These are phyloP conservation scores for Andrena trimmerana DNA, from an alignment of 2,888 invertebrate genomes.

Conservation along the genomic window DNA sequence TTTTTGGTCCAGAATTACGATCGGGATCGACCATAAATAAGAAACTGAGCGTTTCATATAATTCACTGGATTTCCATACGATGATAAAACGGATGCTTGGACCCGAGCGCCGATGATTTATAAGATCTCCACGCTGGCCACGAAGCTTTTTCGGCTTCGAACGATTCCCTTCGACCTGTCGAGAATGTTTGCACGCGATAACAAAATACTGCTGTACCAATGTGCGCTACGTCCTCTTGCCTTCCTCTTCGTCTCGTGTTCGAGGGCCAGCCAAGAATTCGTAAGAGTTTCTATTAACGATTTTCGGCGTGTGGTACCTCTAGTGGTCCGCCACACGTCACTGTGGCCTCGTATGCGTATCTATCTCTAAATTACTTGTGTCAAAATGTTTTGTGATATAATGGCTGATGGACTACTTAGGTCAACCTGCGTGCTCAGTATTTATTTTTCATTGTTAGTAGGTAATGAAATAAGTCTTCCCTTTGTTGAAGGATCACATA, in stretches of 20 bases:
- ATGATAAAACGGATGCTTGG: conserved; percentile 81
- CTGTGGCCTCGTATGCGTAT: neutral
- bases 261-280: conserved; percentile 45
- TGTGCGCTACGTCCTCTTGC: conserved; percentile 4
- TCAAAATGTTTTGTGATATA: neutral
- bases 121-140: conserved; percentile 25
- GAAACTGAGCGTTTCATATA: conserved; percentile 80
- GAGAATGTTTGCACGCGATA: conserved; percentile 63
- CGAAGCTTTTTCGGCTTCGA: conserved; percentile 25
- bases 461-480: too few relatives aligned
- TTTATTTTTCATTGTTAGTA: too few relatives aligned
- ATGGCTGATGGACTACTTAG: too few relatives aligned
- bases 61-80: conserved; percentile 83
- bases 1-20: conserved; percentile 62
- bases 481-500: too few relatives aligned
- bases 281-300: conserved; percentile 66
- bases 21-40: conserved; percentile 79
- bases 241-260: conserved; percentile 5
- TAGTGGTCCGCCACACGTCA: neutral
- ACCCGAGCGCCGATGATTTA: conserved; percentile 43
- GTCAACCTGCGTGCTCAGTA: too few relatives aligned
- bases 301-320: conserved; percentile 24
- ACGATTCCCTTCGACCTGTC: conserved; percentile 48
- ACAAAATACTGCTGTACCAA: conserved; percentile 44
- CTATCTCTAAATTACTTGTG: neutral